Percentiles rank a stretch among this genome's conserved stretches.
These are phyloP conservation scores for Scolopax mira DNA, from an alignment of 2,113 vertebrate species.

Conservation along the genomic window DNA sequence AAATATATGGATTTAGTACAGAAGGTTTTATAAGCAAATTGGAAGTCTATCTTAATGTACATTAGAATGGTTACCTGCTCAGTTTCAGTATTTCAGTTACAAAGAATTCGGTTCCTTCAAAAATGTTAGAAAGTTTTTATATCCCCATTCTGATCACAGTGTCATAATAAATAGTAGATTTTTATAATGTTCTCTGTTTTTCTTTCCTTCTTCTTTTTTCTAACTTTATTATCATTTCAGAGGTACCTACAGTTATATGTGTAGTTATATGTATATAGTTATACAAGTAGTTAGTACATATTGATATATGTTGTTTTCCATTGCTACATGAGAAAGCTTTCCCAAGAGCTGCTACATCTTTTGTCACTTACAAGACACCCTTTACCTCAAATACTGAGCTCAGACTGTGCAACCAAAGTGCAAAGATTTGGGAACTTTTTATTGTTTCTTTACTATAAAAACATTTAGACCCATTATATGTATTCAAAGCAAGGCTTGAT, in stretches of 20 bases:
- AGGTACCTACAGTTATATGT: not conserved
- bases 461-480: not conserved
- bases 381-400: not conserved
- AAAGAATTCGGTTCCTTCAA: not conserved
- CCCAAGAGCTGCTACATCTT: not conserved
- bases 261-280: not conserved
- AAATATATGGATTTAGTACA: not conserved
- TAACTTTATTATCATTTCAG: not conserved
- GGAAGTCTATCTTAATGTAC: not conserved
- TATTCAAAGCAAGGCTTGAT: not conserved
- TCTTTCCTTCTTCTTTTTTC: not conserved
- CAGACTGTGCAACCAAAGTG: not conserved
- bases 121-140: not conserved
- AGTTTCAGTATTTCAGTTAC: not conserved
- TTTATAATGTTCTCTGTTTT: not conserved
- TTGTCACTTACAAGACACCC: not conserved
- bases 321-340: not conserved
- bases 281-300: not conserved
- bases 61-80: not conserved
- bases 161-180: not conserved
- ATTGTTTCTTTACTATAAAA: not conserved
- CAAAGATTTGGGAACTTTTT: not conserved
- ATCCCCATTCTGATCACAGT: not conserved
- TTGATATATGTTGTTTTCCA: not conserved
- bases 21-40: not conserved